Evolutionary conservation across 2,797 vertebrate species (phyloP), one percentile per base, ranked within the genome.

Genomic region (Tauraco hartlaubi): DNA sequence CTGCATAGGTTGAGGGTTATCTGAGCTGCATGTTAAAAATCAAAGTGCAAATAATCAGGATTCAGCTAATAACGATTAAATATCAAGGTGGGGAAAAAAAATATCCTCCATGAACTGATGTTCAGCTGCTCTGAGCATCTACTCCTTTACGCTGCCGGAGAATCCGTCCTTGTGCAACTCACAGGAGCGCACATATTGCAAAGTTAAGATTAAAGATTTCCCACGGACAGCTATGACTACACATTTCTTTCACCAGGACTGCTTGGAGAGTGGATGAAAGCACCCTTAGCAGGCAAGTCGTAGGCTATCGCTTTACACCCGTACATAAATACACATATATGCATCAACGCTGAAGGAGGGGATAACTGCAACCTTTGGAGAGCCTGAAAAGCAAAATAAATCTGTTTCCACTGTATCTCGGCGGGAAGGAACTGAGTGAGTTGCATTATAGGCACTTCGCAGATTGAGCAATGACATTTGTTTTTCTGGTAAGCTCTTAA

Each of bases 401-500:
- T 93, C 22, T 62, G 28, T 86, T 94, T 63, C 86, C 76, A 28
- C 48, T 28, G 35, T 37, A 19, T 90, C 81, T 92, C 26, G 9
- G 56, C 82, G 71, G 83, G 91, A 90, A 97, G 86, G 81, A 95
- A 96, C 80, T 13, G 80, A 95, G 48, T 63, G 79, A 85, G 92
- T 90, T 88, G 68, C 83, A 68, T 75, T 85, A 5, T 9, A 92
- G 88, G 61, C 92, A 91, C 89, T 94, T 94, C 35, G 41, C 68
- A 92, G 92, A 88, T 95, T 96, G 95, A 83, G 76, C 82, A 80
- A 77, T 33, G 78, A 79, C 89, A 78, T 91, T 89, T 92, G 90
- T 92, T 96, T 97, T 96, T 92, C 92, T 97, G 85, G 78, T 97
- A 93, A 92, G 90, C 92, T 75, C 78, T 95, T 95, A 80, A 95